These are phyloP conservation scores for Coreius guichenoti DNA, from an alignment of 2,797 vertebrate species.

Conservation along the genomic window DNA sequence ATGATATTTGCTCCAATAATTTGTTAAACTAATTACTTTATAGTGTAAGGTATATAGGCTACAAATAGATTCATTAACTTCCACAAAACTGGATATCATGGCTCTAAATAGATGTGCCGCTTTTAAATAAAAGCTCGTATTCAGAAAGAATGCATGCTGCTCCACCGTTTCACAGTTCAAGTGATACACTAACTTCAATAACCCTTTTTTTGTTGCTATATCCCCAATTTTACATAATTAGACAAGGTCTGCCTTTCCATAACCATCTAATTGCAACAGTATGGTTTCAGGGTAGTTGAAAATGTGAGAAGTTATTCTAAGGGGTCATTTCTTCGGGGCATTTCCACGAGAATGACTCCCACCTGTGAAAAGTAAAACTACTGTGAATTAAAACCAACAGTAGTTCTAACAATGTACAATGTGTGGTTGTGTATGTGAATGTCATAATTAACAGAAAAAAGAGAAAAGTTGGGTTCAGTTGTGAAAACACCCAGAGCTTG, in stretches of 20 bases:
- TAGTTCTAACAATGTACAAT: conserved; percentile 30
- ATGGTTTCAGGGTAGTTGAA: conserved; percentile 67
- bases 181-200: conserved; percentile 58
- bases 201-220: conserved; percentile 58
- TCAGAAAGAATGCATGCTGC: conserved; percentile 52
- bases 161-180: conserved; percentile 55
- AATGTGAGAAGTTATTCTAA: conserved; percentile 65
- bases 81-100: background rate
- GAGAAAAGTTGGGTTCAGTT: background rate
- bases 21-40: background rate
- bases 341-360: conserved; percentile 76
- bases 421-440: conserved; percentile 29
- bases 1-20: background rate
- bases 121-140: conserved; percentile 8
- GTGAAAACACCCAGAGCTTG: background rate
- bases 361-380: conserved; percentile 71
- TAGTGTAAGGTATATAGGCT: conserved; percentile 1
- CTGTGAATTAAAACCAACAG: conserved; percentile 44
- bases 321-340: conserved; percentile 59
- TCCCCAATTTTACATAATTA: conserved; percentile 75
- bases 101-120: background rate
- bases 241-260: conserved; percentile 71
- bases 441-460: background rate
- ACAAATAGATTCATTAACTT: background rate
- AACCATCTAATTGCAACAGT: conserved; percentile 78